Percentiles rank a stretch among this genome's conserved stretches.
These are phyloP conservation scores for Athripsodes cinereus DNA, from an alignment of 2,888 invertebrate genomes.

Conservation along the genomic window DNA sequence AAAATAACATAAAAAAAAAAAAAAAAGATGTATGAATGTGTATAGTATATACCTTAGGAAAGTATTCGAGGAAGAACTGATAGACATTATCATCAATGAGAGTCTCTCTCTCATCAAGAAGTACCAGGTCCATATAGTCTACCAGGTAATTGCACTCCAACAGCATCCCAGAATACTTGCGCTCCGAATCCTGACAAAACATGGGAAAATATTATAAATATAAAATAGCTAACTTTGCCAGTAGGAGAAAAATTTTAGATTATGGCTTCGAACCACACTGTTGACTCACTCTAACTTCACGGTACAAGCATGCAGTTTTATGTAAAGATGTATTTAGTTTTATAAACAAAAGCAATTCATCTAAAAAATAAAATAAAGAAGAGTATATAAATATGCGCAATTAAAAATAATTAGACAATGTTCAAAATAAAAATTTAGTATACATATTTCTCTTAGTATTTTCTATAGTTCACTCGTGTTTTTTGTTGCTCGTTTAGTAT, in stretches of 20 bases:
- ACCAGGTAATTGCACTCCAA: slow-evolving; percentile 76
- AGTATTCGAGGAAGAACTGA: slow-evolving; percentile 82
- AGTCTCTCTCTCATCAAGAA: slow-evolving; percentile 81
- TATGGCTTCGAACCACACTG: too few relatives aligned
- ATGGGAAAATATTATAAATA: not conserved
- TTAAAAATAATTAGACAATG: too few relatives aligned
- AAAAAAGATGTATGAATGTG: not conserved
- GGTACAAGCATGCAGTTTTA: too few relatives aligned
- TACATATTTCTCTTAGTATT: too few relatives aligned
- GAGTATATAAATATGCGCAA: too few relatives aligned
- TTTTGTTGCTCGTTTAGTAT: too few relatives aligned
- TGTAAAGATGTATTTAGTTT: too few relatives aligned
- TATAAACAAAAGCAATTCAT: too few relatives aligned
- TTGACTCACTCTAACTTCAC: too few relatives aligned
- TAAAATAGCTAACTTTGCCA: not conserved
- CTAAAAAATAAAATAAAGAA: too few relatives aligned
- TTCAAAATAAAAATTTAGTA: too few relatives aligned
- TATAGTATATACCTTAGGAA: slow-evolving; percentile 65
- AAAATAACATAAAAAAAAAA: not conserved
- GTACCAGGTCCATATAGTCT: slow-evolving; percentile 85
- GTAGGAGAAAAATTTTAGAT: not conserved
- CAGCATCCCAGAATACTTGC: slow-evolving; percentile 75
- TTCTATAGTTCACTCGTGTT: too few relatives aligned
- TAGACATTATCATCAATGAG: slow-evolving; percentile 79
- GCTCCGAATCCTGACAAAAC: slow-evolving; percentile 60